Evolutionary conservation across 2,888 invertebrate genomes (phyloP), one percentile per base, ranked within the genome.

Genomic region (Anagyrus pseudococci): DNA sequence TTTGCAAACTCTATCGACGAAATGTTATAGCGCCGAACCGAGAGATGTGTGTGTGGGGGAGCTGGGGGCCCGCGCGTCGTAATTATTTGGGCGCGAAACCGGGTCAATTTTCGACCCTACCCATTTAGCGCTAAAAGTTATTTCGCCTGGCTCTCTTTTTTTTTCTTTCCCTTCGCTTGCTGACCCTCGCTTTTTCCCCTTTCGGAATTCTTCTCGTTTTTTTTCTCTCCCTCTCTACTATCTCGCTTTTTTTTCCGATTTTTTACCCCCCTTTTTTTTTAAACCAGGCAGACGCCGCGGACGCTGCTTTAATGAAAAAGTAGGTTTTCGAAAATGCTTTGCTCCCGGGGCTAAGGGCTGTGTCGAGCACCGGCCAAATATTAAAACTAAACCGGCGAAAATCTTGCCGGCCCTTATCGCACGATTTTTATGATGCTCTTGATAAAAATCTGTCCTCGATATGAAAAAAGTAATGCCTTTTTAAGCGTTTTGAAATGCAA

Each of bases 1-100:
- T 69, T 65, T 56, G 62, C 64, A 67, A 67, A 67, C 68, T 64
- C 59, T 63, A 71, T 69, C 67, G 69, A 62, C 19, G 54, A 70
- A 70, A 66, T 58, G 68, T 64, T 67, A 46, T 49, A 43, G 46
- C 54, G 58, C 59, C 55, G 40, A 40, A 26, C 13, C 15, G 54
- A 46, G 47, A 49, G 33, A 49, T 13, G 49, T 23, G 47, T 7
- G 53, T 8, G 26, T 1, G 29, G 10, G 55, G 7, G 17, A 58
- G 46, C 44, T 33, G 44, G 23, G 26, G 49, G 29, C 33, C 20
- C 20, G 22, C 33, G 52, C 57, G 54, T 66, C 62, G 70, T 68
- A 71, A 71, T 69, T 71, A 70, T 59, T 58, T 25, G 40, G 47
- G 48, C 7, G 44, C 7, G 44, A 65, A 71, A 71, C 64, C 64